A percentile compares a stretch with the other conserved stretches of the same genome.
Evolutionary conservation across 1,140 invertebrate genomes (phyloP).

Genomic region (Brevipalpus yothersi): DNA sequence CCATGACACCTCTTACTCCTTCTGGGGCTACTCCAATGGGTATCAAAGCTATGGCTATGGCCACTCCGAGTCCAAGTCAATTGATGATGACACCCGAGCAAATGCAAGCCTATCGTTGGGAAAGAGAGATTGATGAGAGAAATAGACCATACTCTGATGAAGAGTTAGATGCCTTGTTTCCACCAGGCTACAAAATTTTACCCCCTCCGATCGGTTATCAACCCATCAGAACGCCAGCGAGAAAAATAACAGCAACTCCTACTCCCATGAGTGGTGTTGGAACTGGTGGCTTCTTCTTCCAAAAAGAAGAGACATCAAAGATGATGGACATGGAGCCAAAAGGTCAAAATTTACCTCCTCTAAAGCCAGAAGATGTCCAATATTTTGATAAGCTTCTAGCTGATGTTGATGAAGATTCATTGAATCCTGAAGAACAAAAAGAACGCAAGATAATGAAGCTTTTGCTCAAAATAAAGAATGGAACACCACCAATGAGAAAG

Average conservation of each 20-base stretch:
- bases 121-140: slow-evolving; percentile 91
- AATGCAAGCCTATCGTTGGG: slow-evolving; percentile 92
- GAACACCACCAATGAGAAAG: slow-evolving; percentile 97
- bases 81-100: slow-evolving; percentile 97
- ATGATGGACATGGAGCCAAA: slow-evolving; percentile 89
- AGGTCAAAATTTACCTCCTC: slow-evolving; percentile 73
- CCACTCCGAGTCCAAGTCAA: slow-evolving; percentile 82
- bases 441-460: slow-evolving; percentile 98
- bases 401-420: slow-evolving; percentile 86
- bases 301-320: slow-evolving; percentile 42
- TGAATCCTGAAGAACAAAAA: slow-evolving; percentile 89
- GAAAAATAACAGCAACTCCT: slow-evolving; percentile 93
- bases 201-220: slow-evolving; percentile 86
- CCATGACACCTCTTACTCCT: slow-evolving; percentile 31
- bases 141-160: slow-evolving; percentile 89
- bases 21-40: slow-evolving; percentile 74
- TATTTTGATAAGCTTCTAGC: slow-evolving; percentile 96
- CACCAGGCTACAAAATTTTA: slow-evolving; percentile 89
- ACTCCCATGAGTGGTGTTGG: slow-evolving; percentile 35
- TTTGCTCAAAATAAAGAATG: slow-evolving; percentile 95
- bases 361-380: slow-evolving; percentile 98
- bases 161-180: slow-evolving; percentile 88
- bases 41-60: slow-evolving; percentile 86
- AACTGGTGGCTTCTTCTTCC: slow-evolving; percentile 55
- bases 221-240: slow-evolving; percentile 84